A percentile compares a stretch with the other conserved stretches of the same genome.
These are phyloP conservation scores for Protobothrops mucrosquamatus DNA, from an alignment of 2,113 vertebrate species.

Conservation along the genomic window DNA sequence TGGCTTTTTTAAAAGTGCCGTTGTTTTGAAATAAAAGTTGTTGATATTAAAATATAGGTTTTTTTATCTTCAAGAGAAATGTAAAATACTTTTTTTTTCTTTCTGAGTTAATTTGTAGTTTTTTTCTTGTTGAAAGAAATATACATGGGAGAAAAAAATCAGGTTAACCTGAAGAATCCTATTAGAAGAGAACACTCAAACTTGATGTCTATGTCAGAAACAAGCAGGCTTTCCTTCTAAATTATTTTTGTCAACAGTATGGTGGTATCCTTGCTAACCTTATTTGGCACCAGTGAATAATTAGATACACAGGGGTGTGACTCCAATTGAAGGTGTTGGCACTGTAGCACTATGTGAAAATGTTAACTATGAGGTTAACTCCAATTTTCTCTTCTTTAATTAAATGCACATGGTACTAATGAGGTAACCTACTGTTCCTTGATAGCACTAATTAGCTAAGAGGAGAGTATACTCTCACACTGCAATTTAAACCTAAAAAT, in stretches of 20 bases:
- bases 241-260: slow-evolving; percentile 80
- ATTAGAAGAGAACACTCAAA: slow-evolving; percentile 50
- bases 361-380: slow-evolving; percentile 96
- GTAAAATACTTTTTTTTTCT: background rate
- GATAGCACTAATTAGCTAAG: slow-evolving; percentile 97
- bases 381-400: slow-evolving; percentile 97
- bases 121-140: slow-evolving; percentile 8
- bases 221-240: slow-evolving; percentile 67
- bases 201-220: slow-evolving; percentile 60
- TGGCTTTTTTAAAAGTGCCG: background rate
- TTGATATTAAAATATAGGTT: slow-evolving; percentile 13
- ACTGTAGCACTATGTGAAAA: slow-evolving; percentile 95
- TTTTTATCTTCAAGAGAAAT: slow-evolving; percentile 29
- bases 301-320: slow-evolving; percentile 95
- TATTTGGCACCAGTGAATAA: slow-evolving; percentile 84
- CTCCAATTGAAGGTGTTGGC: slow-evolving; percentile 95
- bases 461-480: slow-evolving; percentile 87
- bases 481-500: slow-evolving; percentile 96
- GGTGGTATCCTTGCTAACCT: slow-evolving; percentile 78
- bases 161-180: slow-evolving; percentile 22
- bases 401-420: slow-evolving; percentile 97
- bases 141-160: background rate
- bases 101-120: background rate
- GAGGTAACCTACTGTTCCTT: slow-evolving; percentile 96
- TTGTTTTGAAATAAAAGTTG: slow-evolving; percentile 50